Base-by-base conservation (phyloP, 1,140 invertebrate species). In the Macrocentrus cingulum region DNA sequence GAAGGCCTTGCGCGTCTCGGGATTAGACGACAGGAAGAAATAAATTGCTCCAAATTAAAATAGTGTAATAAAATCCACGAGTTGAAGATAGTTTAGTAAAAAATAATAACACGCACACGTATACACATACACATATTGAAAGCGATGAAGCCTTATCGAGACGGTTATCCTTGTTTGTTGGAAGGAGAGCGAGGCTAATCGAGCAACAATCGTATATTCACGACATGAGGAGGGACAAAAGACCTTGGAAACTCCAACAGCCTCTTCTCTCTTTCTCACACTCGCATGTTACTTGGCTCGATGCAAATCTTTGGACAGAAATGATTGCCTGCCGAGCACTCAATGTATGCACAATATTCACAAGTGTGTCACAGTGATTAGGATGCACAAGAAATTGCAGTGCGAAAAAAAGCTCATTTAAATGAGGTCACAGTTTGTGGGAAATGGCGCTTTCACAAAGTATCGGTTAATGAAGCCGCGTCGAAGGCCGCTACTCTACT, bases 401-500 rank as follows among this genome's bases (percentile, higher is more conserved):
- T n/a, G n/a, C n/a, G 46, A 5, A 25, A 13, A 49, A 49, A 51
- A 46, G 19, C 15, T 46, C 15, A 13, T 18, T 45, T 22, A 20
- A 32, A 49, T 32, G 20, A 32, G 20, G 13, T 49, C 25, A 29
- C 15, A 49, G 34, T n/a, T 11, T 51, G 42, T 34, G 48, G 62
- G 56, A 63, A 42, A 62, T 60, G 59, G 55, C 63, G 60, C 56
- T 63, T 57, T 53, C 55, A 50, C 59, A n/a, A 20, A 58, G 36
- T 45, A 19, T 16, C 57, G 52, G 45, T 22, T 50, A 56, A 64
- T 52, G 41, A 56, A 64, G 41, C 56, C 49, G 49, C 72, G 67
- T 68, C 72, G 71, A 74, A 77, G 72, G 75, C 75, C 72, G 73
- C 76, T 77, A 79, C 73, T 73, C 77, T 77, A 79, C 77, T 79